phyloP scores from a whole-genome alignment of 2,113 vertebrate genomes.

The Sialia sialis region DNA sequence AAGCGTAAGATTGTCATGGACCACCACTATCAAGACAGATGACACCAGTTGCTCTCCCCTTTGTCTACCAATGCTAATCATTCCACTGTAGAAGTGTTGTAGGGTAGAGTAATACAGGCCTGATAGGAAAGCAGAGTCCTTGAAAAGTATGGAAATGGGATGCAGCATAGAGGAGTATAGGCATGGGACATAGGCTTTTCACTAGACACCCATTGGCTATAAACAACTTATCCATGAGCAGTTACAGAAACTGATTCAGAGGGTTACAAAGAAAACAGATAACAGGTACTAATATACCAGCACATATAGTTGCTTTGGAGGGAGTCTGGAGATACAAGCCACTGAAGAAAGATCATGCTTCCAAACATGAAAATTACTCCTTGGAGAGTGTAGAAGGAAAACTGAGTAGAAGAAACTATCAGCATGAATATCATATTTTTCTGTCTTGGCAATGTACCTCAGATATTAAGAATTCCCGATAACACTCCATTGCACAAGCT shows the following conservation, averaged over 20 bases:
- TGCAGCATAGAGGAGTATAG: background rate
- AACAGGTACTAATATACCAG: background rate
- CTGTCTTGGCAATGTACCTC: background rate
- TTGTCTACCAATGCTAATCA: background rate
- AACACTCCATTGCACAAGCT: accelerated
- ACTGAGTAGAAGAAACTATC: background rate
- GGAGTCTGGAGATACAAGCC: background rate
- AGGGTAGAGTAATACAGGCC: background rate
- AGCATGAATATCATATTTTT: background rate
- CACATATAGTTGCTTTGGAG: background rate
- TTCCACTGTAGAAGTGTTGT: background rate
- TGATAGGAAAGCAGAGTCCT: background rate
- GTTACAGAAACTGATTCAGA: background rate
- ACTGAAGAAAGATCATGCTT: background rate
- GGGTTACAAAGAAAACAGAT: background rate
- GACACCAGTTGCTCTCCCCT: background rate
- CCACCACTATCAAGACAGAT: background rate
- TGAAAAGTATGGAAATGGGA: background rate
- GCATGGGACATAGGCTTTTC: background rate
- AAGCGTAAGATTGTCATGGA: background rate
- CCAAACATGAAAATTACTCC: background rate
- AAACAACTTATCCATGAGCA: background rate
- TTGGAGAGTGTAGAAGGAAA: background rate
- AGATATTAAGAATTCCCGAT: background rate
- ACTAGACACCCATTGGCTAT: background rate